Base-by-base conservation (phyloP, 2,888 invertebrate genomes). In the Pollenia labialis region DNA sequence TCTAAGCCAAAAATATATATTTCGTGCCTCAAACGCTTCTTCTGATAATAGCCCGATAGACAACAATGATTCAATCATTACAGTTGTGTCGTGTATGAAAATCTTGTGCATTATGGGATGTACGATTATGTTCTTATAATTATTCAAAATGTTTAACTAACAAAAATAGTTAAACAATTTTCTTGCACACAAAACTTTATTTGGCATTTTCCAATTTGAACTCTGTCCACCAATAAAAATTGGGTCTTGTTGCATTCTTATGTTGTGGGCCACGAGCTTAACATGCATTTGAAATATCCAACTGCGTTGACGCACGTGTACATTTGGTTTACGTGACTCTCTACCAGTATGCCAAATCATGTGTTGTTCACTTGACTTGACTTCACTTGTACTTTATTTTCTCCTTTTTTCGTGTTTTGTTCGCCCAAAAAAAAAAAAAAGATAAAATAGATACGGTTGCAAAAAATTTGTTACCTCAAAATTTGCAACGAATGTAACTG, bases 281-380 rank as follows among this genome's bases (percentile, higher is more conserved):
- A 81, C 46, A 68, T 60, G 68, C 58, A 60, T 60, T 68, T 44
- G 16, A 66, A 58, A 60, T 44, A 68, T 16, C 32, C 66, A 60
- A 69, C 50, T 76, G 82, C 82, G 62, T 76, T 69, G 62, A 76
- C 75, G 62, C 82, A 82, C 82, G 76, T 82, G 82, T 44, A 62
- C 82, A 62, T 62, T 69, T 54, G 23, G 69, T 60, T 62, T 69
- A 81, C 66, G 74, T 75, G 74, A 54, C 18, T 40, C 10, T 18
- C 10, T 3, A 32, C 60, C 9, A 14, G 42, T 56, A 54, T 48
- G 8, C 10, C 18, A 46, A 68, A 42, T n/a, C 48, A 66, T 75
- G 66, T 62, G n/a, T 54, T 42, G 12, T 72, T 72, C 56, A 74
- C 56, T 81, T 62, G 58, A 44, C 81, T 69, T 69, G 66, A 66